Evolutionary conservation across 2,113 vertebrate genomes (phyloP), one percentile per base, ranked within the genome.

Genomic region (Paedocypris sp.): DNA sequence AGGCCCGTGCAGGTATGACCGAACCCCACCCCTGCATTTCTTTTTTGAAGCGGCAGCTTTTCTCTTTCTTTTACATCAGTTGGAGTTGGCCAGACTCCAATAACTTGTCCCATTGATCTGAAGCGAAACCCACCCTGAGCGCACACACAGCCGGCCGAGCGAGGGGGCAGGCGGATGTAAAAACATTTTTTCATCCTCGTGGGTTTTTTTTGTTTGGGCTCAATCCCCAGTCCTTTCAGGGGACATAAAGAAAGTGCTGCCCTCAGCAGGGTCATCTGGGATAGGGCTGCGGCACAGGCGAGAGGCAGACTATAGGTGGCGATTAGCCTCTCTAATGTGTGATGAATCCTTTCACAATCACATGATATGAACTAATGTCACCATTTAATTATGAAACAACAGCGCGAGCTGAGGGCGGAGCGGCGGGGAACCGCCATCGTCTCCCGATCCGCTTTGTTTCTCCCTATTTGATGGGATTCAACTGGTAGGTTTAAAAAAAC

Each of bases 221-320:
- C 87, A 89, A 87, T 90, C 89, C 89, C 87, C 81, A 70, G 76
- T 82, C 76, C 81, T 89, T 90, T 92, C 83, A 86, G 73, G 49
- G 70, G 73, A 69, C 75, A 98, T 82, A 97, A 97, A 90, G 75
- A 78, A 90, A 94, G 72, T 76, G 89, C 93, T 86, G 79, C 36
- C 60, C 82, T 95, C 90, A 94, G 93, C 94, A 89, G 88, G 88
- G 89, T 90, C 85, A 83, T 81, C 81, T 80, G 81, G 89, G 84
- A 82, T 78, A 82, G 80, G 76, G 75, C 79, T 73, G 80, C 77
- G 81, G 82, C 78, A 81, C 80, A 81, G 73, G 79, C 81, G 79
- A 82, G 82, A 79, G 72, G 57, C 77, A 82, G 88, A 90, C 89
- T 88, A 90, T 83, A 82, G 87, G 80, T 77, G 82, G 85, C 3